Evolutionary conservation across 64 coral and sea anemone species (phyloP).

Genomic region (Montipora cactus): DNA sequence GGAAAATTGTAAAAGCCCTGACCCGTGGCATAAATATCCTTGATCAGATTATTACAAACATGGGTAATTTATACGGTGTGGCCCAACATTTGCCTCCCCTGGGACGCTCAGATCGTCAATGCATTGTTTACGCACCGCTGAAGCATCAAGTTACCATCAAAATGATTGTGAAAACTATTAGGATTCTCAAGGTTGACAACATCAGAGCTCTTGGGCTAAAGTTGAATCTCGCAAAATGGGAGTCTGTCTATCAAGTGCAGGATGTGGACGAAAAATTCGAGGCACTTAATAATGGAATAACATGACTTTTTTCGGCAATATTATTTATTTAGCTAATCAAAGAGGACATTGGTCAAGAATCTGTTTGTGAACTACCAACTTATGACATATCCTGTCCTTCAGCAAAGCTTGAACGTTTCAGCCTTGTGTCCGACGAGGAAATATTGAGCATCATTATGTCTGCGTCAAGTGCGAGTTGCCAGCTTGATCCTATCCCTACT

Average conservation of each 20-base stretch:
- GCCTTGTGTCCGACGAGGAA: too few species aligned
- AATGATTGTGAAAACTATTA: background rate
- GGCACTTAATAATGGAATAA: background rate
- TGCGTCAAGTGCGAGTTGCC: too few species aligned
- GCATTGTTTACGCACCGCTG: background rate
- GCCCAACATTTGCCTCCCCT: slow-evolving; percentile 19
- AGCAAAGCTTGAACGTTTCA: too few species aligned
- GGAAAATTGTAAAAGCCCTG: slow-evolving; percentile 31
- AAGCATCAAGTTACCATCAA: background rate
- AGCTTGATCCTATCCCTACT: too few species aligned
- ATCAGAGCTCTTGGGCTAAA: background rate
- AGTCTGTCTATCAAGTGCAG: background rate
- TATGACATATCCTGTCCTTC: too few species aligned
- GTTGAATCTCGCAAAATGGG: background rate
- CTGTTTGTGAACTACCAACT: too few species aligned
- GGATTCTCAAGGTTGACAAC: background rate
- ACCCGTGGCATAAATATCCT: slow-evolving; percentile 56
- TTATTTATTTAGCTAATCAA: too few species aligned
- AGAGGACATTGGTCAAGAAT: too few species aligned
- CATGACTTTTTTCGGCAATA: too few species aligned
- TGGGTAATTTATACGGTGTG: background rate
- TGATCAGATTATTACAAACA: slow-evolving; percentile 68
- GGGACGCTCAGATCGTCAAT: slow-evolving; percentile 29
- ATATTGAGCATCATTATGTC: too few species aligned
- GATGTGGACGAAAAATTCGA: background rate